Evolutionary conservation across 2,888 invertebrate species (phyloP).

Genomic region (Altica lythri): DNA sequence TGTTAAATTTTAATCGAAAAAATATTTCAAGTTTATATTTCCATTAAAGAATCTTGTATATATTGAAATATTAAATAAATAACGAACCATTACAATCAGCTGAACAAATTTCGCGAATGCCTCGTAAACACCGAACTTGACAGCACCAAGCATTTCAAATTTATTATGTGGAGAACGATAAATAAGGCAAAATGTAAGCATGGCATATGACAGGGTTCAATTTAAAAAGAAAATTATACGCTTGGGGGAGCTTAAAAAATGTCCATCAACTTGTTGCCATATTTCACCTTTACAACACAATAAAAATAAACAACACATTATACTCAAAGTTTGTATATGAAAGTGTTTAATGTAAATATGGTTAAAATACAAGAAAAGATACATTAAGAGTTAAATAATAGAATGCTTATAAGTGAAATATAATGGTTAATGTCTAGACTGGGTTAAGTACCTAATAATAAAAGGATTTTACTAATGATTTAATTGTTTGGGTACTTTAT

Average conservation of each 20-base stretch:
- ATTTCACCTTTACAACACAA: constrained; percentile 42
- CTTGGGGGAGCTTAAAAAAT: constrained; percentile 42
- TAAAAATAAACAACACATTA: constrained; percentile 42
- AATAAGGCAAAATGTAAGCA: constrained; percentile 31
- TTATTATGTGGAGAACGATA: constrained; percentile 29
- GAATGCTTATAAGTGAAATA: too few relatives aligned
- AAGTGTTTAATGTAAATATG: too few relatives aligned
- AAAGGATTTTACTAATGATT: too few relatives aligned
- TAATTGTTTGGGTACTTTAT: too few relatives aligned
- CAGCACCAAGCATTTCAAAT: constrained; percentile 32
- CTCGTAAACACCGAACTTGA: constrained; percentile 30
- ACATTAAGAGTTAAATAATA: too few relatives aligned
- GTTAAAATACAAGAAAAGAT: too few relatives aligned
- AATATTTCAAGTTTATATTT: too few relatives aligned
- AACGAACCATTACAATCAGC: not conserved
- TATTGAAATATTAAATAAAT: constrained; percentile 8
- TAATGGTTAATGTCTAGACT: too few relatives aligned
- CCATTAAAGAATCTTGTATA: too few relatives aligned
- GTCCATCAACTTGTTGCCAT: constrained; percentile 42
- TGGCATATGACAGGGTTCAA: constrained; percentile 36
- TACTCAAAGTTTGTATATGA: too few relatives aligned
- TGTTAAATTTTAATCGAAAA: too few relatives aligned
- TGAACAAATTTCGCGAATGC: constrained; percentile 24
- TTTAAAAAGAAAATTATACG: constrained; percentile 45
- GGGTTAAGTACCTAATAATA: too few relatives aligned